These are phyloP conservation scores for Metalampra italica DNA, from an alignment of 2,888 invertebrate species.

Conservation along the genomic window DNA sequence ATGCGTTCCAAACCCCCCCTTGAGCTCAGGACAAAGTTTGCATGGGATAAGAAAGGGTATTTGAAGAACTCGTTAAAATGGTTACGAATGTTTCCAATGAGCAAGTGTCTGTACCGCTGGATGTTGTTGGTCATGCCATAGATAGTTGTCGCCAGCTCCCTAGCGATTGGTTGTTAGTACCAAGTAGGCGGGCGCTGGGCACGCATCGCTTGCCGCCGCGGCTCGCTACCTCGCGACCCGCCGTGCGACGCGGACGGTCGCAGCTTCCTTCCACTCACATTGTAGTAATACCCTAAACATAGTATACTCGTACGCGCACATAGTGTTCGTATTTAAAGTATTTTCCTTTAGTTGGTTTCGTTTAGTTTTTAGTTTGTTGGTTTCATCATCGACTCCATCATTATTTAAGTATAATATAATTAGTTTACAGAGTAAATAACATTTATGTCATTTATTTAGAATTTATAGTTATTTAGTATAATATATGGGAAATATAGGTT, in stretches of 20 bases:
- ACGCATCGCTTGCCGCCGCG: conserved; percentile 42
- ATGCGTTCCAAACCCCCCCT: no score
- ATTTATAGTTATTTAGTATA: not conserved
- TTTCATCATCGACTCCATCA: conserved; percentile 9
- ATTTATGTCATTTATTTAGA: not conserved
- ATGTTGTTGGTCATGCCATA: conserved; percentile 18
- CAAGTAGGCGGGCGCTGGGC: conserved; percentile 18
- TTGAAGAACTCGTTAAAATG: not conserved
- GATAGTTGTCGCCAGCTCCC: conserved; percentile 25
- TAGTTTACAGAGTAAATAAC: conserved; percentile 9
- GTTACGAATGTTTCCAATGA: conserved; percentile 26
- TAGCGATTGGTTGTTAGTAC: not conserved
- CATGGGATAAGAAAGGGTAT: no score
- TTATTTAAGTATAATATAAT: not conserved
- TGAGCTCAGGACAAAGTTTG: no score
- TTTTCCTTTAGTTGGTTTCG: not conserved
- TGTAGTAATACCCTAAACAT: not conserved
- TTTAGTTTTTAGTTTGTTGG: conserved; percentile 4
- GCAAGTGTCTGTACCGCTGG: conserved; percentile 19
- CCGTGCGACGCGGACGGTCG: conserved; percentile 22
- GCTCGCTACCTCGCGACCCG: conserved; percentile 22
- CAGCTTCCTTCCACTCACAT: not conserved
- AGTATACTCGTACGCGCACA: not conserved
- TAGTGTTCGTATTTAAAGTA: not conserved
- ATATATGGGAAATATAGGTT: not conserved